Percentiles rank a stretch among this genome's conserved stretches.
phyloP scores from a whole-genome alignment of 2,888 invertebrate species.

The Myathropa florea region DNA sequence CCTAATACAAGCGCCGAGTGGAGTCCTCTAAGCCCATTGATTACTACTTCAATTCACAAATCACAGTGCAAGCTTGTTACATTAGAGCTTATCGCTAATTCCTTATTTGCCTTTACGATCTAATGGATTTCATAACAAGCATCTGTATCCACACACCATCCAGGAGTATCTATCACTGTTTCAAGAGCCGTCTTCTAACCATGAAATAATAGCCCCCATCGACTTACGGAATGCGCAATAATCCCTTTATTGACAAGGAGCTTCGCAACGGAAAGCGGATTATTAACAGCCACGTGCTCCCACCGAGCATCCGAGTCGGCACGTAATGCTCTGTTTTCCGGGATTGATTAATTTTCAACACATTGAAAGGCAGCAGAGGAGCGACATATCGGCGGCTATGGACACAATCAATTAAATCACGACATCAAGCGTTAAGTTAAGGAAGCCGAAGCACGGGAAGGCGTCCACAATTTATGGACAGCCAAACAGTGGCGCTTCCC shows the following conservation, averaged over 20 bases:
- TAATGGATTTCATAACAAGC: conserved; percentile 3
- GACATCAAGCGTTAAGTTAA: background rate
- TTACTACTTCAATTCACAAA: background rate
- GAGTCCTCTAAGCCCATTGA: background rate
- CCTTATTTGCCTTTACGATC: background rate
- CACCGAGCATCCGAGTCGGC: background rate
- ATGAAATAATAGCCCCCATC: background rate
- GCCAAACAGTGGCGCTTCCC: background rate
- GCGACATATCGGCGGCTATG: no score
- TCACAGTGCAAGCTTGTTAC: background rate
- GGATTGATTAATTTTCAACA: conserved; percentile 40
- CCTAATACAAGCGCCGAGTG: background rate
- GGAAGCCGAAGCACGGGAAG: background rate
- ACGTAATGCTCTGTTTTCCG: background rate
- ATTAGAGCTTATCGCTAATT: conserved; percentile 10
- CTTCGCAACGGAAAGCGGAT: conserved; percentile 25
- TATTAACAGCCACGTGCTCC: conserved; percentile 10
- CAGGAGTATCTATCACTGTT: background rate
- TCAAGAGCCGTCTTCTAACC: background rate
- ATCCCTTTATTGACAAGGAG: conserved; percentile 24
- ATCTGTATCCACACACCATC: background rate
- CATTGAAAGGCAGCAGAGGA: conserved; percentile 8
- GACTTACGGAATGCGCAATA: conserved; percentile 7
- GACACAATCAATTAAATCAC: conserved; percentile 21
- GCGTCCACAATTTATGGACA: background rate